Conservation (phyloP, 2,797 vertebrate species). For the Poecile montanus region DNA sequence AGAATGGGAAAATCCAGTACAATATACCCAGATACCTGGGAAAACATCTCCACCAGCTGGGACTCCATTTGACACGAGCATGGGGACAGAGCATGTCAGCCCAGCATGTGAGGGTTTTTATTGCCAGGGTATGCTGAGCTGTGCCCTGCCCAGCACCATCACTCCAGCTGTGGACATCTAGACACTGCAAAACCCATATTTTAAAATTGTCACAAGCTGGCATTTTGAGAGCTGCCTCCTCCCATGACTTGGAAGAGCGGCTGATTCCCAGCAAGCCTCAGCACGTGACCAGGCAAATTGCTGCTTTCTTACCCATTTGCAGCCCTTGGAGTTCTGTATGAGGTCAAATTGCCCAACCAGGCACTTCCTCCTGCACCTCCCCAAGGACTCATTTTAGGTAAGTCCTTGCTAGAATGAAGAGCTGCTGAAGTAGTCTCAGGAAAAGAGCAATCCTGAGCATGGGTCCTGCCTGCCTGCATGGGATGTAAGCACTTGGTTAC, state of each 20-base stretch:
- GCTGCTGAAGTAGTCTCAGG: neutral
- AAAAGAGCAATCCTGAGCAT: neutral
- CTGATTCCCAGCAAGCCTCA: neutral
- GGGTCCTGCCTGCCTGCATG: neutral
- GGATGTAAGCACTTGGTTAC: neutral
- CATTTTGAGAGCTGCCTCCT: neutral
- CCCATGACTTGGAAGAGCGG: neutral
- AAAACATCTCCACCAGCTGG: neutral
- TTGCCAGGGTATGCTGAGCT: neutral
- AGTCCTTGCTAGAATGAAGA: neutral
- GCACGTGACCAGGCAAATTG: neutral
- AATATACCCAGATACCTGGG: neutral
- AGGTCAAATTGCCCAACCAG: neutral
- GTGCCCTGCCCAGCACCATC: neutral
- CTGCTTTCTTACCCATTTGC: conserved; percentile 15
- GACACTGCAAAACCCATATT: neutral
- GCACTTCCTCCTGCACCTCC: neutral
- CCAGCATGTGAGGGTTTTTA: neutral
- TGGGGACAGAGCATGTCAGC: neutral
- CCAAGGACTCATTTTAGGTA: neutral
- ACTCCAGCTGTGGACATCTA: neutral
- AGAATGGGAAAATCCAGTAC: neutral
- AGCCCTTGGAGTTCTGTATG: neutral
- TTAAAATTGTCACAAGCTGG: neutral
- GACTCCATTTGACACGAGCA: neutral